phyloP scores from a whole-genome alignment of 2,888 invertebrate genomes.

The Andrena trimmerana region DNA sequence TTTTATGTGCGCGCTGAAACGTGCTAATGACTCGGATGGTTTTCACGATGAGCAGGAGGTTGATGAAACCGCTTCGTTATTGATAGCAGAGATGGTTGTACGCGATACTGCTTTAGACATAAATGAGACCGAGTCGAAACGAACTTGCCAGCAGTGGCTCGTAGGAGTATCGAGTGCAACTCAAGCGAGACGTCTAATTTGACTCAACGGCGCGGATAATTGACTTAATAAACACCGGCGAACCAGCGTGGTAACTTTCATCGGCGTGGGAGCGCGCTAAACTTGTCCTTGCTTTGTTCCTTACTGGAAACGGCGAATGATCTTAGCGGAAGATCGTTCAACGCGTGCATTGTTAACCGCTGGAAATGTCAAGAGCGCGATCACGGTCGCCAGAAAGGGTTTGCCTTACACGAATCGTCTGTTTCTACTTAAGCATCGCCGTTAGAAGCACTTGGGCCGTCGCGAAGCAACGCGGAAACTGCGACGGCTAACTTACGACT shows the following conservation, averaged over 20 bases:
- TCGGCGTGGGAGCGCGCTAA: conserved; percentile 68
- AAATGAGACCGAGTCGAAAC: background rate
- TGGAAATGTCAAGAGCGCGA: conserved; percentile 70
- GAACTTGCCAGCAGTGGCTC: background rate
- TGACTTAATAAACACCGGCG: conserved; percentile 18
- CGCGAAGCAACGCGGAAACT: background rate
- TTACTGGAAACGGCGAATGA: conserved; percentile 40
- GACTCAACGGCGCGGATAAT: background rate
- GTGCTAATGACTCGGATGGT: background rate
- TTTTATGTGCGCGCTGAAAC: background rate
- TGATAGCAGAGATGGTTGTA: background rate
- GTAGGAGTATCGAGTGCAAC: background rate
- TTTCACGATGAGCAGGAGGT: background rate
- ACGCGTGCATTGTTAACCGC: conserved; percentile 54
- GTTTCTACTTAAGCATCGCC: background rate
- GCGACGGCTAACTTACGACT: too few relatives aligned
- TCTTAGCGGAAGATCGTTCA: conserved; percentile 57
- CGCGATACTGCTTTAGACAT: background rate
- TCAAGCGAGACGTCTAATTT: background rate
- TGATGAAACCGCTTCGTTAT: background rate
- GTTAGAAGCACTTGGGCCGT: background rate
- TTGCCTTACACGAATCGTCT: background rate
- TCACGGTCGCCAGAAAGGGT: conserved; percentile 46
- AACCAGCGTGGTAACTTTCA: conserved; percentile 54
- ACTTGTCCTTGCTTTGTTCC: conserved; percentile 79